Base-by-base conservation (phyloP, 2,888 invertebrate species). In the Operophtera brumata region DNA sequence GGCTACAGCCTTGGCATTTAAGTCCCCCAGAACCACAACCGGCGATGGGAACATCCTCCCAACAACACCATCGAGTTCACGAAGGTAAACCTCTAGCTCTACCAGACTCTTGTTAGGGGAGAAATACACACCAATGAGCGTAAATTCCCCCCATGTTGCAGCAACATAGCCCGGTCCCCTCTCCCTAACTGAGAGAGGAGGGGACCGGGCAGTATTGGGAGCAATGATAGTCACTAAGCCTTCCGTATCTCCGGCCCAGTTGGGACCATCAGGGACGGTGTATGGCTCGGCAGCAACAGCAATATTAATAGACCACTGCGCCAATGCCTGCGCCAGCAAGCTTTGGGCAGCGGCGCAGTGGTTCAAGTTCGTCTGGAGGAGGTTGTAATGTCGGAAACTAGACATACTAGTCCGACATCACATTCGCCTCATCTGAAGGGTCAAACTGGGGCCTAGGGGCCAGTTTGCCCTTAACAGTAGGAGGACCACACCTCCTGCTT, bases 321-420 rank as follows among this genome's bases (percentile, higher is more conserved):
- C 20, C 20, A 20, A 20, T 4, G 4, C 20, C 20, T 20, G 20
- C 4, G 20, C 20, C 2, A 59, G 10, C 1, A 64, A 46, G 26
- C 61, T 58, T 40, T 61, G 60, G 39, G 64, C 61, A 9, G 42
- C 37, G 28, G 58, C 55, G 13, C 41, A 57, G 57, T 64, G 64
- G 41, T 65, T 65, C 11, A 62, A 32, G 9, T 65, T 65, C 43
- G 49, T 53, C 47, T 62, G 62, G 7, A 52, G 35, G 2, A 52
- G 10, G 11, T 13, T 30, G 30, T 6, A 20, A n/a, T 6, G 20
- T 14, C 25, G 14, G 20, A 2, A 39, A 10, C 35, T 35, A 35
- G 2, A 10, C 35, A 35, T 43, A 37, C 10, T 32, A 12, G 14
- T 9, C 25, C 1, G 7, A 5, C 11, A 25, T 40, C 40, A 25